Evolutionary conservation across 2,888 invertebrate species (phyloP), one percentile per base, ranked within the genome.

Genomic region (Orthosia gothica): DNA sequence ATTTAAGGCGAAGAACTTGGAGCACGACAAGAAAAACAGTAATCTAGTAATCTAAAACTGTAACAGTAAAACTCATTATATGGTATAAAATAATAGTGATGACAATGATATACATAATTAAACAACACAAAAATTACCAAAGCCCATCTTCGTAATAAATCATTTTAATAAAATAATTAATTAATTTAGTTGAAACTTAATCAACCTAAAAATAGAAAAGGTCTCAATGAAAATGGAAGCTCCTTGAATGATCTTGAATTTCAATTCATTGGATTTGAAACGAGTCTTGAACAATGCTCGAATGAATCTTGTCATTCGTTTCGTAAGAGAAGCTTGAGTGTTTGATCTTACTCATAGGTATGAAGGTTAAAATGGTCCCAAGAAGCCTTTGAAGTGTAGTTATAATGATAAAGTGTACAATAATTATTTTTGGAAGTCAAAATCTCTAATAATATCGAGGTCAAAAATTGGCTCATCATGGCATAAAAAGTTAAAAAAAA

Each of bases 201-300:
- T 40, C 20, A 23, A 50, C 57, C n/a, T 58, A 26, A 66, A 54
- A 57, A 64, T 49, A 45, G 2, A 0, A 26, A 45, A 54, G 20
- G 26, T 49, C 18, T 47, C 0, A 12, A 52, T 40, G n/a, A 54
- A 32, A 32, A 20, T 23, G 20, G 26, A 54, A 26, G 18, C 50
- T 18, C 23, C 52, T 71, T 32, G 3, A 32, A 73, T 55, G 26
- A 54, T 58, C 58, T 67, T 66, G 57, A 76, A 82, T 74, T 64
- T 77, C 61, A 82, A 67, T 79, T 81, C 70, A 79, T 58, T 81
- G 84, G 61, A 61, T 84, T 81, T 79, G 71, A 77, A 85, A 82
- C 73, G 81, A 76, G 55, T 70, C 64, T 71, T 54, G 40, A 64
- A 76, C 32, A 61, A 74, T 71, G 50, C 72, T 76, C 65, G 63